Evolutionary conservation across 2,888 invertebrate genomes (phyloP), one percentile per base, ranked within the genome.

Genomic region (Stenoptilia bipunctidactyla): DNA sequence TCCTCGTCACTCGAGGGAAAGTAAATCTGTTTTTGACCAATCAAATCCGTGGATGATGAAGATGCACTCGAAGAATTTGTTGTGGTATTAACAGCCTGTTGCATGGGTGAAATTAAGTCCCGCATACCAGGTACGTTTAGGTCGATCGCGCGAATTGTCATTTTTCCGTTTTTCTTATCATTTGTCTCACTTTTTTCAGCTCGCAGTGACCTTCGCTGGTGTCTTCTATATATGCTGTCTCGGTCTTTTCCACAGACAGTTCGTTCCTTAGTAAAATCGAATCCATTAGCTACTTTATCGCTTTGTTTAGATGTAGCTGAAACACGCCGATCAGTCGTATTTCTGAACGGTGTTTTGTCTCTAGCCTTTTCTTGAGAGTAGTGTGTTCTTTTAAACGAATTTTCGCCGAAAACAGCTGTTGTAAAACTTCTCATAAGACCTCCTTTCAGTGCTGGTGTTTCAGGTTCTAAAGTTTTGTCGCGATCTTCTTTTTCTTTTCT

Each of bases 381-480:
- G 51, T 69, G 58, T 40, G 70, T 73, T 45, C 68, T 62, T 56
- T 71, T 77, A 48, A 80, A 80, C 1, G 82, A 79, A 57, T 89
- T 90, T 61, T 91, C 90, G 36, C 89, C 87, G 46, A 93, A 85
- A 8, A 92, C 82, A 40, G 92, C 89, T 2, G 89, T 88, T 1
- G 92, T 91, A 12, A 92, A 86, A 62, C 92, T 93, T 61, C 91
- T 89, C 52, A 89, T 76, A 20, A 92, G 64, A 15, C 44, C 44
- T 13, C 82, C 76, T 49, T 80, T 69, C 0, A 85, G 64, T 55
- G 77, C 56, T 33, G 62, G 53, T 40, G 53, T 72, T 64, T 62
- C 89, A 37, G 91, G 90, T 55, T 92, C 91, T 36, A 90, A 70
- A 0, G 91, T 91, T 69, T 89, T 89, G 52, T 92, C 92, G 1